Evolutionary conservation across 2,113 vertebrate genomes (phyloP).

Genomic region (Athene cunicularia): DNA sequence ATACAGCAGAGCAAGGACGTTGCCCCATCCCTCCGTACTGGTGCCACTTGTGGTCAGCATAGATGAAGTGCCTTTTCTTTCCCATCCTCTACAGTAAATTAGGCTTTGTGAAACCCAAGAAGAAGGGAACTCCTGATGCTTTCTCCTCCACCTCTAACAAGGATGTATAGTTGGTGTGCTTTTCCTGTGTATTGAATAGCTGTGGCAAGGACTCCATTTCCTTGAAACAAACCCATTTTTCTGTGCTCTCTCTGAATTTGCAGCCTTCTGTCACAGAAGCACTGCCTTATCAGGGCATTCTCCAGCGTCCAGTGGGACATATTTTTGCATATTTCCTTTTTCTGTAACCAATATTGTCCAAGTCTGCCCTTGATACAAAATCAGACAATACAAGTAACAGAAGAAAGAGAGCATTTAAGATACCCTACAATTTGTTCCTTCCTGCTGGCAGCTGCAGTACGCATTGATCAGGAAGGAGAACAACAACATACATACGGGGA

Average conservation of each 20-base stretch:
- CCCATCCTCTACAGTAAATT: not conserved
- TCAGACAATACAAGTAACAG: not conserved
- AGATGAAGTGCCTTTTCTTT: not conserved
- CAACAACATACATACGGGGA: not conserved
- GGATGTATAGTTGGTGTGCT: not conserved
- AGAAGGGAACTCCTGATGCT: not conserved
- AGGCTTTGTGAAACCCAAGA: not conserved
- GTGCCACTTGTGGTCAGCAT: not conserved
- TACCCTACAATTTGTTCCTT: not conserved
- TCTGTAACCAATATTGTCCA: not conserved
- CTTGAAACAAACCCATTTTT: not conserved
- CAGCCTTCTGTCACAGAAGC: not conserved
- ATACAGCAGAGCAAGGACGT: not conserved
- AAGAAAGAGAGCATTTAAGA: not conserved
- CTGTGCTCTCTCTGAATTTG: not conserved
- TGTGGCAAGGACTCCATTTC: not conserved
- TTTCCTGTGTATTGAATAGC: not conserved
- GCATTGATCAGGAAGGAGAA: not conserved
- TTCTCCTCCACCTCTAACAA: not conserved
- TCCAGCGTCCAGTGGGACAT: not conserved
- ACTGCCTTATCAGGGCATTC: not conserved
- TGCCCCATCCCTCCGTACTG: not conserved
- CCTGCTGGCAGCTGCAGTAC: not conserved
- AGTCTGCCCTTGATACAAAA: not conserved
- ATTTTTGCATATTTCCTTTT: not conserved